These are phyloP conservation scores for Penelope pileata DNA, from an alignment of 2,113 vertebrate genomes.

Conservation along the genomic window DNA sequence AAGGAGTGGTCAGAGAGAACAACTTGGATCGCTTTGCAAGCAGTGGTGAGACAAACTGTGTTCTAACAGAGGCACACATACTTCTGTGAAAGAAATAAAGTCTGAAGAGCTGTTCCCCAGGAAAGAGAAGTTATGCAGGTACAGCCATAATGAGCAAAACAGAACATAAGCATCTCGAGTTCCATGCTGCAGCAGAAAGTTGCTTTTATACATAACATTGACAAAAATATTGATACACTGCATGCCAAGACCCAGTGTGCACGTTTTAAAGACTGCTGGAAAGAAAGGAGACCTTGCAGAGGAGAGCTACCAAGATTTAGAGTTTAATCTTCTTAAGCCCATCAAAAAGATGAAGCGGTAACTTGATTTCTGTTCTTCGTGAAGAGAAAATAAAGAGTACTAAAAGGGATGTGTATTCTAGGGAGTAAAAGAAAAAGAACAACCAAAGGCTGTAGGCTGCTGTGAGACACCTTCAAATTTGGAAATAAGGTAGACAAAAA, in stretches of 20 bases:
- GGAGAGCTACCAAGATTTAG: background rate
- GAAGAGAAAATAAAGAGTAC: background rate
- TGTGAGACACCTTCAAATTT: background rate
- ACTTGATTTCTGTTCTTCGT: background rate
- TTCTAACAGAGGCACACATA: background rate
- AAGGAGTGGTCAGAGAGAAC: background rate
- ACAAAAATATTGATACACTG: background rate
- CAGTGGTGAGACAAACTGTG: background rate
- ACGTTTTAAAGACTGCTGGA: background rate
- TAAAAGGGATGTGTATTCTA: background rate
- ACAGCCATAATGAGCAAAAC: background rate
- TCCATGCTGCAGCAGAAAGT: background rate
- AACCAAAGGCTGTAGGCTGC: background rate
- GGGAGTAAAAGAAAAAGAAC: background rate
- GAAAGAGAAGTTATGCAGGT: background rate
- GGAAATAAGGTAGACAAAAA: background rate
- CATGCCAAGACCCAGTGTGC: background rate
- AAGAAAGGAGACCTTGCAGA: background rate
- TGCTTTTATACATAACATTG: background rate
- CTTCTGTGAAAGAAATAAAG: background rate
- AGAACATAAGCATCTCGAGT: background rate
- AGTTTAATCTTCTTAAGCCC: slow-evolving; percentile 3
- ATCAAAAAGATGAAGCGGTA: background rate
- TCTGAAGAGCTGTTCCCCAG: background rate
- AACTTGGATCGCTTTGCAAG: background rate